Evolutionary conservation across 1,140 invertebrate genomes (phyloP), one percentile per base, ranked within the genome.

Genomic region (Heliconius hermathena): DNA sequence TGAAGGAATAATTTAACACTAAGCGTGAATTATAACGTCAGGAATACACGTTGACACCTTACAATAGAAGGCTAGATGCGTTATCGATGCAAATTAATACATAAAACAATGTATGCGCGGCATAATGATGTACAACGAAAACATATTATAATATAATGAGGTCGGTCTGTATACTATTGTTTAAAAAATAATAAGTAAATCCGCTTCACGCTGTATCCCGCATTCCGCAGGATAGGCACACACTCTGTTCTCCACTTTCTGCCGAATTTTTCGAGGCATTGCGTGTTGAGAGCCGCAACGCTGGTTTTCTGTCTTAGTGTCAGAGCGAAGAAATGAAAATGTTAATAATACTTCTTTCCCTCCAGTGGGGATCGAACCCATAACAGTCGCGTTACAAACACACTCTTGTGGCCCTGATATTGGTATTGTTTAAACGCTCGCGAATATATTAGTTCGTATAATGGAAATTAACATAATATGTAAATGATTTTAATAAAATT

Each of bases 61-160:
- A 78, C 74, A 73, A 76, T 72, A 76, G 20, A 29, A 38, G 76
- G 26, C 70, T 82, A 71, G 75, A 80, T 74, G 70, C 54, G 77
- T 78, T 77, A 81, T 83, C 79, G 74, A 80, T 83, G 79, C 82
- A 83, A 76, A 81, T 83, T 73, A 80, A 80, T 82, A 80, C 77
- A 33, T 52, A 41, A 77, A 78, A 81, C 77, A 83, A 83, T 78
- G 76, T 78, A 76, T 78, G 74, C 71, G 46, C 46, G 29, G 74
- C 75, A 81, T 79, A 83, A 81, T 81, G 78, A 78, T 81, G 77
- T 81, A 76, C 76, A 77, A 76, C 71, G 73, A 81, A 81, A 78
- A 81, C 76, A 49, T 72, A 80, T 76, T 80, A 76, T 71, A 81
- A 80, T 80, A 80, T 73, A 80, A 76, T 75, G 79, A 74, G 72